phyloP scores from a whole-genome alignment of 2,797 vertebrate genomes.

The Sphenopsis melanotis region DNA sequence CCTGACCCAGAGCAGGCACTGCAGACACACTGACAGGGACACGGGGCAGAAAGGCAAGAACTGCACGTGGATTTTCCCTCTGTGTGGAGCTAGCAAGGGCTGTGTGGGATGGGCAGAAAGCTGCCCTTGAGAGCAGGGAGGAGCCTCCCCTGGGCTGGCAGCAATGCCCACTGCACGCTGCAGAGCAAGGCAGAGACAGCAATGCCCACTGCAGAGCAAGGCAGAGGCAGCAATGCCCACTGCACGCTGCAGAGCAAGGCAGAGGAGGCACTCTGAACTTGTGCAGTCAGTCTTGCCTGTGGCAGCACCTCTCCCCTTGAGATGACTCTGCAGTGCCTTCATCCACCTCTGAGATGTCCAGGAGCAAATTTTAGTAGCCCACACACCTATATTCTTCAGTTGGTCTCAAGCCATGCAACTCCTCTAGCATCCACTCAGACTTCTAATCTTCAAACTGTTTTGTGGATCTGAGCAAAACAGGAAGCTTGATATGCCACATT shows the following conservation, averaged over 20 bases:
- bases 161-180: background rate
- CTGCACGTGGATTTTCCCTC: rapidly evolving
- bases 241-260: background rate
- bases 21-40: background rate
- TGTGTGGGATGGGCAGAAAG: background rate
- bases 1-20: background rate
- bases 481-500: background rate
- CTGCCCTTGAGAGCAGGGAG: background rate
- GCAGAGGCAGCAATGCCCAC: background rate
- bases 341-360: background rate
- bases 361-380: background rate
- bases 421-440: background rate
- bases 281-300: background rate
- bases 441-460: background rate
- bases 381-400: background rate
- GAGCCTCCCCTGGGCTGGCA: background rate
- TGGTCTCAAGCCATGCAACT: background rate
- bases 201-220: background rate
- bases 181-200: background rate
- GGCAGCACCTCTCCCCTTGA: background rate
- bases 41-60: background rate
- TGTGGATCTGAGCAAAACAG: background rate
- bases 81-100: background rate
- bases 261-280: background rate
- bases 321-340: background rate